Base-by-base conservation (phyloP, 2,888 invertebrate genomes). In the Folsomia manolachei region DNA sequence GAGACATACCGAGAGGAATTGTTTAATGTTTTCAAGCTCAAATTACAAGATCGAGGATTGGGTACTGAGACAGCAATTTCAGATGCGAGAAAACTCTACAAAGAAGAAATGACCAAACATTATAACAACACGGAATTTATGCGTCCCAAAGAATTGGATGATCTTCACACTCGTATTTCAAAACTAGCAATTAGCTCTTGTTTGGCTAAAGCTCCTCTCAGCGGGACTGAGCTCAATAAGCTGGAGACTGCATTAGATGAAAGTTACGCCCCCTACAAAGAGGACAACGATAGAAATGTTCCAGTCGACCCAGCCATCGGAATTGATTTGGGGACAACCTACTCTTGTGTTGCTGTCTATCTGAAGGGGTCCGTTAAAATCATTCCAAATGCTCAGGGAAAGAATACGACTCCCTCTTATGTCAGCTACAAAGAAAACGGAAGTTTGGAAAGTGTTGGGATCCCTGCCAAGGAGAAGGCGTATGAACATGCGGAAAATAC, bases 381-480 rank as follows among this genome's bases (percentile, higher is more conserved):
- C 51, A 73, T 78, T 27, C 71, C 71, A 0, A 75, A 71, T n/a
- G 56, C 25, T 1, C 71, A 68, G 27, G 71, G 68, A 11, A 69
- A 56, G 1, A 64, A 68, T 1, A 74, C 74, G 0, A 69, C 67
- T 60, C 67, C 67, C n/a, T 39, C 51, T 2, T 67, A 67, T 21
- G 67, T 67, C 60, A 52, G 67, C 21, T 67, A 67, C 56, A 56
- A 67, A n/a, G 67, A 67, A 18, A 27, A 39, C n/a, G 26, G 56
- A 2, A 52, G 14, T 19, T 18, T 26, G n/a, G 53, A 23, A 18
- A 27, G 24, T 2, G 51, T 75, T 23, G 78, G 73, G 1, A 93
- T 94, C 85, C 91, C 92, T 18, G 93, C 93, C 26, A 93, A 93
- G 84, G 91, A 91, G 83, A 93, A 93, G 84, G 74, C 76, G 0